Evolutionary conservation across 2,888 invertebrate species (phyloP).

Genomic region (Fissipunctia ypsillon): DNA sequence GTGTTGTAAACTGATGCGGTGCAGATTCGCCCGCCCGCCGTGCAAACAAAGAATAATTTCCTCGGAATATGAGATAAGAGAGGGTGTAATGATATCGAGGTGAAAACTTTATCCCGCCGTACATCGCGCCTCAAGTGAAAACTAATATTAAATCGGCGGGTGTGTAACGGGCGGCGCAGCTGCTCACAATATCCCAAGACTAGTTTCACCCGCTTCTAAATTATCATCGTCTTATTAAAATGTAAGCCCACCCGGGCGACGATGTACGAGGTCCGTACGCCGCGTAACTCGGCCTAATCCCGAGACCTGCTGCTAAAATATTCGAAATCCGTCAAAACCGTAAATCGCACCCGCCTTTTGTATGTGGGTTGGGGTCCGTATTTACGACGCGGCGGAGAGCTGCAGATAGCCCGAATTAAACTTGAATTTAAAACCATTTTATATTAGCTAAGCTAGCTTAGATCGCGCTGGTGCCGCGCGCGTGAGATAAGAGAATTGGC

Average conservation of each 20-base stretch:
- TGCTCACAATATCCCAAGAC: slow-evolving; percentile 67
- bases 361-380: slow-evolving; percentile 82
- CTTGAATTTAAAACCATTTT: slow-evolving; percentile 91
- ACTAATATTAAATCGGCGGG: slow-evolving; percentile 65
- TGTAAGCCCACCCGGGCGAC: slow-evolving; percentile 68
- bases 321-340: slow-evolving; percentile 89
- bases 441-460: slow-evolving; percentile 91
- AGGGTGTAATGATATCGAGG: slow-evolving; percentile 56
- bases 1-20: slow-evolving; percentile 85
- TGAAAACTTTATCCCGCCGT: slow-evolving; percentile 63
- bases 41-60: slow-evolving; percentile 73
- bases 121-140: slow-evolving; percentile 57
- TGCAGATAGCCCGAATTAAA: slow-evolving; percentile 90
- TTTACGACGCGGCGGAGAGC: slow-evolving; percentile 84
- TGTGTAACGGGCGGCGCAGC: slow-evolving; percentile 65
- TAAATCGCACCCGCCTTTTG: slow-evolving; percentile 88
- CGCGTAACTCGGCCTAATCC: slow-evolving; percentile 82
- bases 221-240: slow-evolving; percentile 82
- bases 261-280: slow-evolving; percentile 68
- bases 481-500: slow-evolving; percentile 96
- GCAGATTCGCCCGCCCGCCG: slow-evolving; percentile 75
- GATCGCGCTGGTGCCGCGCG: slow-evolving; percentile 91
- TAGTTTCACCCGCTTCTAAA: slow-evolving; percentile 70
- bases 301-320: slow-evolving; percentile 81
- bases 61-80: slow-evolving; percentile 63